Base-by-base conservation (phyloP, 2,888 invertebrate genomes). In the Dynastes maya region DNA sequence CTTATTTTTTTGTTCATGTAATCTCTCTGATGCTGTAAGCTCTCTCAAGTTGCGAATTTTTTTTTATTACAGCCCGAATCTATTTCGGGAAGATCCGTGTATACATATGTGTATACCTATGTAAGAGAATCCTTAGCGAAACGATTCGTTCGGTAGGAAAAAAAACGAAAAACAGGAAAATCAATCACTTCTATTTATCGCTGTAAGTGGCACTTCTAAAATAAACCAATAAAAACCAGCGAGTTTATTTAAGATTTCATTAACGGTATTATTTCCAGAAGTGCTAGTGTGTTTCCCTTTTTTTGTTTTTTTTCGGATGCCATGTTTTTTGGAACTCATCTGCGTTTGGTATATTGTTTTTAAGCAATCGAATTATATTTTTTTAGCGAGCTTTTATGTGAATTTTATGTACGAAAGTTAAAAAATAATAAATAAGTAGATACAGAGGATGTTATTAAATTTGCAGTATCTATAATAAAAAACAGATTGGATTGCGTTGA, bases 151-250 rank as follows among this genome's bases (percentile, higher is more conserved):
- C 45, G 16, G 11, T 6, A n/a, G 8, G 65, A 37, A 67, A 45
- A 40, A 67, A 67, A 40, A 67, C 16, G 65, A 22, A 37, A 40
- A 67, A 67, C 65, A 67, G 65, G 22, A 63, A 45, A 67, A 67
- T 67, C 49, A 40, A 67, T 67, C 65, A 40, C 37, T 67, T 45
- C 40, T 45, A 67, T 67, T 67, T 67, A 40, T 45, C 22, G 22
- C 11, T 6, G 16, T 16, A 58, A 22, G 55, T 22, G 16, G 9
- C 65, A 40, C 40, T 67, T 40, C 8, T 22, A 22, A 58, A 58
- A 67, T 67, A 67, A 67, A 67, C 65, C 40, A 45, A 45, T 40
- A 16, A 65, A 65, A 40, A 40, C 16, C 16, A 11, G 16, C 6
- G 16, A 13, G 40, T 65, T 65, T 65, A 65, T 40, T 65, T 40